These are phyloP conservation scores for Diarsia brunnea DNA, from an alignment of 2,888 invertebrate genomes.

Conservation along the genomic window DNA sequence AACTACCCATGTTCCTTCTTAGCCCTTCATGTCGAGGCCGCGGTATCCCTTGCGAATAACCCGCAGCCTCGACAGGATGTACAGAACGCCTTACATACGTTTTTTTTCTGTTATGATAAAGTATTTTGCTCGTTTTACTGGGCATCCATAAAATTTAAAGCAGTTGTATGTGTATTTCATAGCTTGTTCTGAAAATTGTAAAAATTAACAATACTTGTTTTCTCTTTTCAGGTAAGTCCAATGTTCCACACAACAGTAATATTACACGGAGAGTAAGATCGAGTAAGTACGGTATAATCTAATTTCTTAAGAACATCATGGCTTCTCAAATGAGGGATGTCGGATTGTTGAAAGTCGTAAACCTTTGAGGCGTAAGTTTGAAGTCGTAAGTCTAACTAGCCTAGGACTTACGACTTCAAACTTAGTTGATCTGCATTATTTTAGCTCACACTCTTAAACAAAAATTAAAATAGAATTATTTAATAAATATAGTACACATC, in stretches of 20 bases:
- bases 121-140: background rate
- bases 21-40: too few species aligned
- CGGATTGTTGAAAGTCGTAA: conserved; percentile 32
- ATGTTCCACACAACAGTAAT: background rate
- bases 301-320: conserved; percentile 37
- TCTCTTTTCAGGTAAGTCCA: conserved; percentile 56
- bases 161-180: background rate
- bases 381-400: conserved; percentile 12
- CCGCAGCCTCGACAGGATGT: too few species aligned
- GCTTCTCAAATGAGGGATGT: conserved; percentile 40
- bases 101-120: background rate
- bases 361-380: conserved; percentile 19
- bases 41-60: too few species aligned
- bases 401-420: too few species aligned
- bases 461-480: too few species aligned
- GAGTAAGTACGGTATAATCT: conserved; percentile 52
- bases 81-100: background rate
- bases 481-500: too few species aligned
- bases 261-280: conserved; percentile 8
- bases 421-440: too few species aligned
- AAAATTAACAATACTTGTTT: conserved; percentile 20
- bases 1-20: too few species aligned
- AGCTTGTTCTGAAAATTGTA: background rate
- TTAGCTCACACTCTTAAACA: too few species aligned
- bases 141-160: background rate